Base-by-base conservation (phyloP, 2,888 invertebrate genomes). In the Noctua janthina region DNA sequence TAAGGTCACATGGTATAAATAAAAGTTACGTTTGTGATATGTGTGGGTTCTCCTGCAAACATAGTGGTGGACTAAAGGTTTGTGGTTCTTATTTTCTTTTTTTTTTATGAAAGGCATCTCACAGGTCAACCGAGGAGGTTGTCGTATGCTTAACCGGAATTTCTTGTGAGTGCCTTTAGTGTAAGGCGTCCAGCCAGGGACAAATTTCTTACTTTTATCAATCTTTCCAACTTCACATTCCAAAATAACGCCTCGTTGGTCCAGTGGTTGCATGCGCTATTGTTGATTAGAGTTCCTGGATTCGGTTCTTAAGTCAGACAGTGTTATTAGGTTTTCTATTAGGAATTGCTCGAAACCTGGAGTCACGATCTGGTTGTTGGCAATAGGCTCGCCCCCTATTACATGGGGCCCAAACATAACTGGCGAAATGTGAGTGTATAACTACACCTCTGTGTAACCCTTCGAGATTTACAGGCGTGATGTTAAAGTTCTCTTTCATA, bases 11-110 rank as follows among this genome's bases (percentile, higher is more conserved):
- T 85, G 88, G 72, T 39, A 81, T 79, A 0, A 68, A 75, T 17
- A 94, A 91, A 79, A 72, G 54, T 8, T 92, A 86, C 70, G 77
- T 86, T 8, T 95, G 95, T 80, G 91, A 94, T 78, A 39, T 91
- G 54, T 95, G 95, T 81, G 94, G 89, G 13, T 94, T 90, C 79
- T 88, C 91, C 43, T 90, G 90, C 77, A 94, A 91, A 77, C 88
- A 88, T 71, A 49, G 67, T 6, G 74, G 86, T 23, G 92, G 92
- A 43, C 69, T 95, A 13, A 87, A 85, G 68, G 68, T 68, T 17
- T n/a, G 46, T 46, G 46, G 15, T 46, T n/a, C 7, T 54, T 54
- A 20, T 6, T 54, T 49, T 49, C 49, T 17, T 17, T 17, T 20
- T 51, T 17, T 51, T 6, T 51, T 51, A 5, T 51, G 5, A 51